phyloP scores from a whole-genome alignment of 2,113 vertebrate species.

The Arizona elegans region DNA sequence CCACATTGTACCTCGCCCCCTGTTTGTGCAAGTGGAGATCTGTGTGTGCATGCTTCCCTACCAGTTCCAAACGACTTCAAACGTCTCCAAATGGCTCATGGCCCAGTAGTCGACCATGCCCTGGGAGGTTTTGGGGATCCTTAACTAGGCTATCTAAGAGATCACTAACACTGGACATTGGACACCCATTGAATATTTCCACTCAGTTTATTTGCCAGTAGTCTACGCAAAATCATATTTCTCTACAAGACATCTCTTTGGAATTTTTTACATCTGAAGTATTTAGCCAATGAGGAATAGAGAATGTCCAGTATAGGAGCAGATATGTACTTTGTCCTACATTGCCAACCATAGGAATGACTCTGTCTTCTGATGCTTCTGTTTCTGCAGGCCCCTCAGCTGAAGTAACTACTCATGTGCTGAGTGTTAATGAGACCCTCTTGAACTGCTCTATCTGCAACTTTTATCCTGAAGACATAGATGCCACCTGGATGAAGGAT shows the following conservation, averaged over 20 bases:
- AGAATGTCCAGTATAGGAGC: background rate
- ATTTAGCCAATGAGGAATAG: background rate
- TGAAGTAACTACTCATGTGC: background rate
- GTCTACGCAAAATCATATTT: too few species aligned
- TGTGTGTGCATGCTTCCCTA: too few species aligned
- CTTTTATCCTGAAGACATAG: background rate
- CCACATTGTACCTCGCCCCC: too few species aligned
- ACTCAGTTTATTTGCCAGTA: too few species aligned
- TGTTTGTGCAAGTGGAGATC: too few species aligned
- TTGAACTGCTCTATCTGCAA: background rate
- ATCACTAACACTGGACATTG: too few species aligned
- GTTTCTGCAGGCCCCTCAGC: background rate
- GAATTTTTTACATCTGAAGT: background rate
- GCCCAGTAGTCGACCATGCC: too few species aligned
- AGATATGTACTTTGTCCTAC: background rate
- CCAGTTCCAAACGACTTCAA: too few species aligned
- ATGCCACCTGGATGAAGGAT: background rate
- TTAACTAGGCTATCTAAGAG: too few species aligned
- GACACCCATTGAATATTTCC: too few species aligned
- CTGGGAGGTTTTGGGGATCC: too few species aligned
- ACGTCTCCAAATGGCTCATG: too few species aligned
- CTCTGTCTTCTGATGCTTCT: background rate
- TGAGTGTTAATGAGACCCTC: background rate
- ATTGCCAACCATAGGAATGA: background rate
- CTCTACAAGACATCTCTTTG: background rate